phyloP scores from a whole-genome alignment of 2,797 vertebrate genomes.

The Thripadectes ignobilis region DNA sequence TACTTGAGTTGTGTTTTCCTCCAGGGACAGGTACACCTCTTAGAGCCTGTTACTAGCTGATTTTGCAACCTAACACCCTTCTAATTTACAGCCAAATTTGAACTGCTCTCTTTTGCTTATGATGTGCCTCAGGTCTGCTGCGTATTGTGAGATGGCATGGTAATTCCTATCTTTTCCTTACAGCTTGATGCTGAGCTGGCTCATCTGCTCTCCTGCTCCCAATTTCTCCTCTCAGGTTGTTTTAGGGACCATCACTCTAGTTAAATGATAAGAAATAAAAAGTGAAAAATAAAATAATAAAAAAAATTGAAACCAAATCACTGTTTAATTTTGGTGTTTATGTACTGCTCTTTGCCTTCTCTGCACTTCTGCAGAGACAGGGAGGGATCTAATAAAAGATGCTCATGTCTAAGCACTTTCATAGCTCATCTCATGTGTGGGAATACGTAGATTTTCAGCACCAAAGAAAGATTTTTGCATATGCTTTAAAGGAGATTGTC shows the following conservation, averaged over 20 bases:
- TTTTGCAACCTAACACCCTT: not conserved
- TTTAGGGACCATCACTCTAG: not conserved
- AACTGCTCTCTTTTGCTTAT: not conserved
- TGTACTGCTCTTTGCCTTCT: not conserved
- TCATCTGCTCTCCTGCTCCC: not conserved
- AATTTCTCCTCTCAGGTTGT: not conserved
- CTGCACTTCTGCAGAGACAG: not conserved
- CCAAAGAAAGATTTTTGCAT: not conserved
- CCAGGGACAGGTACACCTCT: not conserved
- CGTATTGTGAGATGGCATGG: not conserved
- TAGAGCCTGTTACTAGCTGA: not conserved
- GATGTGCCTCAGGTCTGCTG: not conserved
- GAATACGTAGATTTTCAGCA: not conserved
- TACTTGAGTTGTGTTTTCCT: not conserved
- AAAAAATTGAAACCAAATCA: not conserved
- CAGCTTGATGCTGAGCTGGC: not conserved
- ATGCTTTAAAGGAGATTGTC: not conserved
- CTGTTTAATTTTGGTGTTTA: not conserved
- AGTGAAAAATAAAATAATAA: not conserved
- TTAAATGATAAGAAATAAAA: not conserved
- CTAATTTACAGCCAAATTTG: conserved; percentile 2
- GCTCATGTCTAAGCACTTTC: not conserved
- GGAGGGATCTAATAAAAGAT: not conserved
- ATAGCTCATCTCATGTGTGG: not conserved
- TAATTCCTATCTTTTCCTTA: not conserved